phyloP scores from a whole-genome alignment of 2,888 invertebrate species.

The Microplitis deprimator region DNA sequence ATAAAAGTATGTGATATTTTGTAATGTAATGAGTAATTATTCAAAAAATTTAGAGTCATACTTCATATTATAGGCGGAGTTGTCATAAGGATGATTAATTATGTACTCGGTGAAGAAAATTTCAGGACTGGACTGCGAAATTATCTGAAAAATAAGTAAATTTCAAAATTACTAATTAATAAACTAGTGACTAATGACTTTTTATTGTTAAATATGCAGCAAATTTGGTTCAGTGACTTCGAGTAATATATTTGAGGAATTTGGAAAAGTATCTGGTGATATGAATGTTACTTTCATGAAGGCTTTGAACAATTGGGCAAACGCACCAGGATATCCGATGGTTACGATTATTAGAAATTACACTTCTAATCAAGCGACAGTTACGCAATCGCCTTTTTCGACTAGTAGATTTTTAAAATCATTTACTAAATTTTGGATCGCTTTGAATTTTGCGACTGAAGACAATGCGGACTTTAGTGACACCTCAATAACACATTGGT shows the following conservation, averaged over 20 bases:
- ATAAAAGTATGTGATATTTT: neutral
- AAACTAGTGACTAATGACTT: constrained; percentile 66
- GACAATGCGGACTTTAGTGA: constrained; percentile 67
- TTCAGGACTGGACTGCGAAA: constrained; percentile 69
- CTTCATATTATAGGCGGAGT: constrained; percentile 69
- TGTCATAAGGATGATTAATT: constrained; percentile 75
- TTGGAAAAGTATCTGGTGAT: constrained; percentile 34
- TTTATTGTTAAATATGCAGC: constrained; percentile 39
- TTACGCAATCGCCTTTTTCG: constrained; percentile 70
- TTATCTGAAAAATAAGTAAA: constrained; percentile 60
- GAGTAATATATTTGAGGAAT: constrained; percentile 70
- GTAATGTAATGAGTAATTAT: neutral
- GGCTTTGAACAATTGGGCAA: constrained; percentile 76
- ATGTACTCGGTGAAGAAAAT: constrained; percentile 70
- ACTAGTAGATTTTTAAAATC: neutral
- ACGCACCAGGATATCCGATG: constrained; percentile 78
- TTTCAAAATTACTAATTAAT: constrained; percentile 61
- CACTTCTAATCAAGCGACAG: constrained; percentile 67
- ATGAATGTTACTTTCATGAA: constrained; percentile 53
- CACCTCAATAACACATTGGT: constrained; percentile 74
- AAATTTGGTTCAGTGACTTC: constrained; percentile 70
- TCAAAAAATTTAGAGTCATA: neutral
- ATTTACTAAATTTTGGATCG: constrained; percentile 59
- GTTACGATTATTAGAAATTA: constrained; percentile 74
- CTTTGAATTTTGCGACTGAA: constrained; percentile 58